Evolutionary conservation across 2,113 vertebrate genomes (phyloP).

Genomic region (Onychorhynchus coronatus): DNA sequence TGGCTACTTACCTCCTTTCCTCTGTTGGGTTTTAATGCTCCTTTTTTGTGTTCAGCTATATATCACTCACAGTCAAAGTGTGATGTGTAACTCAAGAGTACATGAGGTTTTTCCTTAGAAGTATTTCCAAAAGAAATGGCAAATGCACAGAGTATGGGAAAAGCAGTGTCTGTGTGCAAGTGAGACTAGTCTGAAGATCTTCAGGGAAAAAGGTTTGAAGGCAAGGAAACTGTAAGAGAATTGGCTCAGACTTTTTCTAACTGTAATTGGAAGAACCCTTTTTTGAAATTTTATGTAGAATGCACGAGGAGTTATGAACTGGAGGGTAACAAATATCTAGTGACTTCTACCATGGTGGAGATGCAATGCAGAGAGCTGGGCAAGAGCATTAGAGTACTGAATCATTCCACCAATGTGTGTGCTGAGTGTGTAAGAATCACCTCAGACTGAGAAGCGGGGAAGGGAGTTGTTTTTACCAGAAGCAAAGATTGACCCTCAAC

Average conservation of each 20-base stretch:
- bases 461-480: background rate
- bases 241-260: background rate
- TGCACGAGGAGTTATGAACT: background rate
- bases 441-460: background rate
- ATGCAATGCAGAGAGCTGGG: background rate
- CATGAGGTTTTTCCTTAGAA: background rate
- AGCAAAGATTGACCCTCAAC: background rate
- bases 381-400: background rate
- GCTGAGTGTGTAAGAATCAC: background rate
- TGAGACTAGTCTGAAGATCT: background rate
- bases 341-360: background rate
- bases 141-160: background rate
- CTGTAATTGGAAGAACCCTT: background rate
- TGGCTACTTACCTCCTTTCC: background rate
- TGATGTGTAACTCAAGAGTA: background rate
- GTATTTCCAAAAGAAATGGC: background rate
- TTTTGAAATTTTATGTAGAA: background rate
- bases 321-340: background rate
- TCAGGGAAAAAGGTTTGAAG: background rate
- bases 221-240: background rate
- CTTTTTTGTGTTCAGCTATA: background rate
- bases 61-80: fast-evolving
- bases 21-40: background rate
- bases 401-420: background rate
- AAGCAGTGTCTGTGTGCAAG: background rate